Base-by-base conservation (phyloP, 2,888 invertebrate species). In the Drosophila formosana region DNA sequence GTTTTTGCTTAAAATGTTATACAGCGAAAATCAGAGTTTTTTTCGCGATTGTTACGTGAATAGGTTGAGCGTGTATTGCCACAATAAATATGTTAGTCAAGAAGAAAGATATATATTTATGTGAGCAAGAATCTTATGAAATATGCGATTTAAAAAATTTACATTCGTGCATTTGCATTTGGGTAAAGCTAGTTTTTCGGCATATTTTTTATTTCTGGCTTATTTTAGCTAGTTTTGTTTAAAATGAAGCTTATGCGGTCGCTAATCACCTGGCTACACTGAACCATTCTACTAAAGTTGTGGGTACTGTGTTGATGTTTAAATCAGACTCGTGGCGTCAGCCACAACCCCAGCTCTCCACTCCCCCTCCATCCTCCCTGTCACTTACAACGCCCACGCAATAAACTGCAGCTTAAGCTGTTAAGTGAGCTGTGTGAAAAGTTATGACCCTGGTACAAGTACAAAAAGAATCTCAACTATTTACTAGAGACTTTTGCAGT, bases 361-460 rank as follows among this genome's bases (percentile, higher is more conserved):
- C 2, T 18, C 28, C 26, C 30, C 8, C 41, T 53, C 9, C 2
- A 11, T 13, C 8, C 9, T 9, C n/a, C 5, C 4, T 8, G 23
- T 25, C 23, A 8, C 3, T 1, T 18, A 18, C 41, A 4, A 2
- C 55, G 45, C 56, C 39, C 37, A 52, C 56, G 63, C 56, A 56
- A 78, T 73, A 75, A 75, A 78, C 68, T 73, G 69, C 69, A 73
- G 75, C 77, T 76, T 75, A 72, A 75, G 72, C 64, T 68, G 78
- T 78, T 75, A 73, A 78, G 74, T 75, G 78, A 75, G 68, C 78
- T 61, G 68, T 57, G 64, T 73, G 74, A 78, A 78, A 75, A 75
- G 74, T 75, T 78, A 75, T 75, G 69, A 52, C 56, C 49, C 32
- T 34, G 55, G n/a, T n/a, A n/a, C 55, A 45, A 32, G 13, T n/a